phyloP scores from a whole-genome alignment of 2,113 vertebrate genomes.

The Callipepla squamata region DNA sequence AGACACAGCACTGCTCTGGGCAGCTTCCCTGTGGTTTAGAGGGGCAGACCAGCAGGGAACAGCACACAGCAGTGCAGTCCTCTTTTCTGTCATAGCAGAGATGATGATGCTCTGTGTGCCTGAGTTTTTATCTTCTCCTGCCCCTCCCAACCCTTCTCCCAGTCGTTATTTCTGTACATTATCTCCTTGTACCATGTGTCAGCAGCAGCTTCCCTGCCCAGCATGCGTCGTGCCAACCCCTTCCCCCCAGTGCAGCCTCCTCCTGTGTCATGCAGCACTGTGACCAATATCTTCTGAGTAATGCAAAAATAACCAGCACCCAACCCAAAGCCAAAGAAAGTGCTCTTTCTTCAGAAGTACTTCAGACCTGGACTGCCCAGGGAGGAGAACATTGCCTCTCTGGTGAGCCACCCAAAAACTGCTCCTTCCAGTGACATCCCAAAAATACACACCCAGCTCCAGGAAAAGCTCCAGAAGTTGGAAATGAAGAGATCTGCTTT shows the following conservation, averaged over 20 bases:
- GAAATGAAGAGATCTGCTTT: background rate
- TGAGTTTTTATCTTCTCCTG: background rate
- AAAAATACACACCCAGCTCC: background rate
- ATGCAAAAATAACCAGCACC: background rate
- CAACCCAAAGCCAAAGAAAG: background rate
- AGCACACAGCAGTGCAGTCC: background rate
- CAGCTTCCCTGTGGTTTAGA: background rate
- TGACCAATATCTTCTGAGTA: fast-evolving
- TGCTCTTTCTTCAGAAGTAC: background rate
- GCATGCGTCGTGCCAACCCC: fast-evolving
- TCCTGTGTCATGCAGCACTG: background rate
- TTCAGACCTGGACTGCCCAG: background rate
- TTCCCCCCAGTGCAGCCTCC: fast-evolving
- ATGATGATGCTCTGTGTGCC: background rate
- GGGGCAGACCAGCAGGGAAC: background rate
- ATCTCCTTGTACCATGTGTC: slow-evolving; percentile 1
- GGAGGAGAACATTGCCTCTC: background rate
- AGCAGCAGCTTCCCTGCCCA: background rate
- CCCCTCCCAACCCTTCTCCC: background rate
- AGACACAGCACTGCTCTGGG: background rate
- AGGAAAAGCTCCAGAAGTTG: background rate
- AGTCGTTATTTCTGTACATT: background rate
- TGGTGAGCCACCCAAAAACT: background rate
- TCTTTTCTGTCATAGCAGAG: background rate
- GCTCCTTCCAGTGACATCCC: background rate